phyloP scores from a whole-genome alignment of 2,797 vertebrate genomes.

The Typhlichthys eigenmanni region DNA sequence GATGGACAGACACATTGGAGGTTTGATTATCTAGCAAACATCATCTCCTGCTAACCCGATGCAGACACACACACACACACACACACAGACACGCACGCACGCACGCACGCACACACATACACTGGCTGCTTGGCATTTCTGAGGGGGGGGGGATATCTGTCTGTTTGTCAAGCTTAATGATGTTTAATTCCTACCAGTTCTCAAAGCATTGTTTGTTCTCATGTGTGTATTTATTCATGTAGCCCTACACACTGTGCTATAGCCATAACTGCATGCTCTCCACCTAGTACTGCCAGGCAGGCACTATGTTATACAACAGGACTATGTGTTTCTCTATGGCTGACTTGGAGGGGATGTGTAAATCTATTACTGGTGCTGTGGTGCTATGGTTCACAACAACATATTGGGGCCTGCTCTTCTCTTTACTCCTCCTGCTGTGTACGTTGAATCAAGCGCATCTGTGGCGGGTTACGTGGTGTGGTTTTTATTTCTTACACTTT shows the following conservation, averaged over 20 bases:
- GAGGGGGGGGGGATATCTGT: conserved; percentile 10
- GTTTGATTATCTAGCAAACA: conserved; percentile 27
- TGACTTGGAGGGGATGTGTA: conserved; percentile 32
- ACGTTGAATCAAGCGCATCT: conserved; percentile 65
- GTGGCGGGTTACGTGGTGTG: conserved; percentile 65
- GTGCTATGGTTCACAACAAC: conserved; percentile 43
- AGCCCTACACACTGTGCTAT: conserved; percentile 42
- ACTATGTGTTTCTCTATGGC: conserved; percentile 34
- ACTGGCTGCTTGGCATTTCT: conserved; percentile 50
- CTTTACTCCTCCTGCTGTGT: conserved; percentile 62
- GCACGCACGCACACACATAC: conserved; percentile 12
- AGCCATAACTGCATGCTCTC: conserved; percentile 67
- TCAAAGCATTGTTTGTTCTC: conserved; percentile 21
- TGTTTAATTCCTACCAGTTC: conserved; percentile 37
- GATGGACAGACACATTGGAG: conserved; percentile 41
- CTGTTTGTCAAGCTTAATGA: conserved; percentile 10
- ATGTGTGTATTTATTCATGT: neutral
- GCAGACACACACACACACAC: conserved; percentile 22
- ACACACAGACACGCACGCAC: neutral
- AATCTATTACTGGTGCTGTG: conserved; percentile 25
- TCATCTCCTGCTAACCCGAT: conserved; percentile 37
- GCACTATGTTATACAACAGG: conserved; percentile 33
- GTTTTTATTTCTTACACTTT: conserved; percentile 73
- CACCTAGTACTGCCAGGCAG: conserved; percentile 36
- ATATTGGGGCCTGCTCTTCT: conserved; percentile 47